Conservation (phyloP, 2,113 vertebrate species). For the Monopterus albus region DNA sequence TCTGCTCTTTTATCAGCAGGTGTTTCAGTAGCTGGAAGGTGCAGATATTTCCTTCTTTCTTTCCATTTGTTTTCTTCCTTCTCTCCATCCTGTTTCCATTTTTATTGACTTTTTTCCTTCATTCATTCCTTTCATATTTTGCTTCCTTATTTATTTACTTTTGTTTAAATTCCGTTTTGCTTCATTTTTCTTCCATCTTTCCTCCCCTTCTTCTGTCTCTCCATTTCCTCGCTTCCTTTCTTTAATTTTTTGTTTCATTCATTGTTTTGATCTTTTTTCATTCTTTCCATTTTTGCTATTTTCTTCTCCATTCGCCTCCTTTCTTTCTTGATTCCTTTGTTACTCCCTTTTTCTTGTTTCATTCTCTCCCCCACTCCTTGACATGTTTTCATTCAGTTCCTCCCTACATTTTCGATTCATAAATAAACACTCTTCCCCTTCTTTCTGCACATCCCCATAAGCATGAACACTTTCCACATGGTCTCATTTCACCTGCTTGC, state of each 20-base stretch:
- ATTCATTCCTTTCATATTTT: not conserved
- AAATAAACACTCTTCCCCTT: conserved; percentile 7
- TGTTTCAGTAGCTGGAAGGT: not conserved
- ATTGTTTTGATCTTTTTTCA: too few species aligned
- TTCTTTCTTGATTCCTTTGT: not conserved
- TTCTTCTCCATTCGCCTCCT: too few species aligned
- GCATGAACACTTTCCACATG: not conserved
- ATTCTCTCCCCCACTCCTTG: not conserved
- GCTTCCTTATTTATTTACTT: not conserved
- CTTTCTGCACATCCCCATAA: not conserved
- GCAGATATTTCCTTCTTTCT: not conserved
- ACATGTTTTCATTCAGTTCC: not conserved
- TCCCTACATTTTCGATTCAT: not conserved
- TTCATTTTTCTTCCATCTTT: too few species aligned
- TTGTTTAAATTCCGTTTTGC: not conserved
- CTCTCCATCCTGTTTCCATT: not conserved
- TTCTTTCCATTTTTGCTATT: not conserved
- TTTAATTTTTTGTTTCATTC: not conserved
- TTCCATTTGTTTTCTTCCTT: not conserved
- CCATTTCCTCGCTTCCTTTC: not conserved
- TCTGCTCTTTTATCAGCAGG: conserved; percentile 1
- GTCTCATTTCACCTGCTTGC: not conserved
- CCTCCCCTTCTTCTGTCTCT: not conserved
- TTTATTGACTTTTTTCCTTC: not conserved
- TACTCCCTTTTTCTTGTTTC: not conserved